These are phyloP conservation scores for Acronicta leporina DNA, from an alignment of 2,888 invertebrate species.

Conservation along the genomic window DNA sequence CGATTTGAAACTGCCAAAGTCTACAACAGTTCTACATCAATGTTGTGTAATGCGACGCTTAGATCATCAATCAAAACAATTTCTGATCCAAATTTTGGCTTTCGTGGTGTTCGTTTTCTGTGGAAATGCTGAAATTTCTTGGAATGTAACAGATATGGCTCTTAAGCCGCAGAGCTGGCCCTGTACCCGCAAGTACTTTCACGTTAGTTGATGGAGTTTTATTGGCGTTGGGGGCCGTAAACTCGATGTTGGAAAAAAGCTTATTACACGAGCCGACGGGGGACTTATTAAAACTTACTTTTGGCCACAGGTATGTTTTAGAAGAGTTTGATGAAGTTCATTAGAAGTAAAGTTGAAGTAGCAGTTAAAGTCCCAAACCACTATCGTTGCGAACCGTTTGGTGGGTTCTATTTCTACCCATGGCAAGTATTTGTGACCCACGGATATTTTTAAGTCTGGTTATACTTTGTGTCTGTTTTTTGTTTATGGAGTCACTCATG, in stretches of 20 bases:
- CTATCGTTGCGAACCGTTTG: too few species aligned
- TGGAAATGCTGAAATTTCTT: slow-evolving; percentile 40
- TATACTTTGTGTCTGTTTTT: too few species aligned
- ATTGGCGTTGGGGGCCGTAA: slow-evolving; percentile 75
- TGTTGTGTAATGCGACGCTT: slow-evolving; percentile 30
- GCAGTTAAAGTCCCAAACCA: too few species aligned
- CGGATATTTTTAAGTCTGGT: too few species aligned
- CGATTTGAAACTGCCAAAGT: slow-evolving; percentile 30
- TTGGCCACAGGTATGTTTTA: slow-evolving; percentile 39
- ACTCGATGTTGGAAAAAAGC: slow-evolving; percentile 72
- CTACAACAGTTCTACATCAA: slow-evolving; percentile 21
- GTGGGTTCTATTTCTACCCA: too few species aligned
- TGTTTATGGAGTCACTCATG: too few species aligned
- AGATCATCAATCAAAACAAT: slow-evolving; percentile 35
- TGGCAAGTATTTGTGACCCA: too few species aligned
- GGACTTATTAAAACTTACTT: slow-evolving; percentile 73
- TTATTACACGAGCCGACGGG: slow-evolving; percentile 66
- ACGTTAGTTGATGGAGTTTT: slow-evolving; percentile 75
- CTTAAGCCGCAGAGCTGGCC: slow-evolving; percentile 47
- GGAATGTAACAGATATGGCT: slow-evolving; percentile 23
- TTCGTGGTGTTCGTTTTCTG: neutral
- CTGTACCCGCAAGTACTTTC: slow-evolving; percentile 55
- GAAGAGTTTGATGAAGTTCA: slow-evolving; percentile 38
- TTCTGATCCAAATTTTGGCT: slow-evolving; percentile 4
- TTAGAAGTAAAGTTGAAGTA: slow-evolving; percentile 31